A percentile compares a stretch with the other conserved stretches of the same genome.
Conservation (phyloP, 2,113 vertebrate species). For the Castor canadensis region DNA sequence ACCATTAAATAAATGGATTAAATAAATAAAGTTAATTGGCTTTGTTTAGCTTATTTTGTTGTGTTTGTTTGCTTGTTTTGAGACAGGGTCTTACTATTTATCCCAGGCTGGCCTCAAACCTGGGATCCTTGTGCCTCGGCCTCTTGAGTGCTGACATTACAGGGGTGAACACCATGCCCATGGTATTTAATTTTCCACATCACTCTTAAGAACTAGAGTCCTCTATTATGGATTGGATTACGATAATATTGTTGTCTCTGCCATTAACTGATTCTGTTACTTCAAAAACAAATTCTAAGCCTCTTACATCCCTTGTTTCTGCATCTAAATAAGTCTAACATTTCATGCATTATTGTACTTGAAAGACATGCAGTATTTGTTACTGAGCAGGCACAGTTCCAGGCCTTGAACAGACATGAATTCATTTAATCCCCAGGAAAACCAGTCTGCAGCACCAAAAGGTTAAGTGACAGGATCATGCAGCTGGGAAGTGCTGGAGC, state of each 20-base stretch:
- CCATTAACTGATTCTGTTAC: background rate
- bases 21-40: too few relatives aligned
- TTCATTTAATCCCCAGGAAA: constrained; percentile 26
- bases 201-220: background rate
- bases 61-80: too few relatives aligned
- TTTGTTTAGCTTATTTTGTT: too few relatives aligned
- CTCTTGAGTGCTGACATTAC: too few relatives aligned
- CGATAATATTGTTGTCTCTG: background rate
- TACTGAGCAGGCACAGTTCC: background rate
- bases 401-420: background rate
- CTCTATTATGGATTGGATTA: background rate
- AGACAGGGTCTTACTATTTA: too few relatives aligned
- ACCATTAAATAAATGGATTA: background rate
- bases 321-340: background rate
- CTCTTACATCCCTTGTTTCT: background rate
- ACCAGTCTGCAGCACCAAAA: background rate
- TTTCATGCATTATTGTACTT: background rate
- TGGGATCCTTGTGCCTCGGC: too few relatives aligned
- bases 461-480: background rate
- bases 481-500: background rate
- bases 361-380: background rate
- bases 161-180: too few relatives aligned
- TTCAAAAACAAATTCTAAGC: background rate
- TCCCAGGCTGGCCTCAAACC: too few relatives aligned
- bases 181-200: background rate